Evolutionary conservation across 2,797 vertebrate species (phyloP).

Genomic region (Hafferia zeledoni): DNA sequence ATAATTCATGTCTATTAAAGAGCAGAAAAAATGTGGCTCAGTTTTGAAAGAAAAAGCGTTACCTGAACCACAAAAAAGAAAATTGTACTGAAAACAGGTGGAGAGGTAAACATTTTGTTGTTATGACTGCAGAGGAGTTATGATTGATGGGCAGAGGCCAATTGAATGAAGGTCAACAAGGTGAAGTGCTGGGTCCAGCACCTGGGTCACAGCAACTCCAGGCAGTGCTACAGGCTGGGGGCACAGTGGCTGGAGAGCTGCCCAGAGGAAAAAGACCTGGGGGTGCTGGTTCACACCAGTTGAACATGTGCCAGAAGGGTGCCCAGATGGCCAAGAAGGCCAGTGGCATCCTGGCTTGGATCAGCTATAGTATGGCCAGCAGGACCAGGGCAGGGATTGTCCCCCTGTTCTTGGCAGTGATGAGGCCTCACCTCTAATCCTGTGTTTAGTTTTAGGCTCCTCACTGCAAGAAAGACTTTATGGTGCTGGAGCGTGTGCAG

Average conservation of each 20-base stretch:
- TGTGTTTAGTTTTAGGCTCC: not conserved
- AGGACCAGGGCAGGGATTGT: accelerated
- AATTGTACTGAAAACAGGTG: not conserved
- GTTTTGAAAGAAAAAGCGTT: not conserved
- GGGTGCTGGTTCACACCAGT: accelerated
- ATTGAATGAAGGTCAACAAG: accelerated
- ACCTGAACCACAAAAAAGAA: not conserved
- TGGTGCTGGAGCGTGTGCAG: not conserved
- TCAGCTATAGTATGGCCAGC: not conserved
- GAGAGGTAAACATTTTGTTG: not conserved
- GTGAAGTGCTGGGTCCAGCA: not conserved
- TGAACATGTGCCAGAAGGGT: accelerated
- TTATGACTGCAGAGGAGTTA: not conserved
- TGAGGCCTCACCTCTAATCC: accelerated
- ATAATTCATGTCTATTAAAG: not conserved
- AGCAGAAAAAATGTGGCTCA: not conserved
- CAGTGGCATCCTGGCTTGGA: accelerated
- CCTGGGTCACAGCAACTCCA: not conserved
- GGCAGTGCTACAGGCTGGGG: accelerated
- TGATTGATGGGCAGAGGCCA: not conserved
- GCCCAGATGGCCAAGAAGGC: not conserved
- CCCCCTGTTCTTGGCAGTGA: accelerated
- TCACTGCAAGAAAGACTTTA: not conserved
- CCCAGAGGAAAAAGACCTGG: not conserved
- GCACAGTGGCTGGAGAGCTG: not conserved